A percentile compares a stretch with the other conserved stretches of the same genome.
phyloP scores from a whole-genome alignment of 1,140 invertebrate genomes.

The Dryas iulia region DNA sequence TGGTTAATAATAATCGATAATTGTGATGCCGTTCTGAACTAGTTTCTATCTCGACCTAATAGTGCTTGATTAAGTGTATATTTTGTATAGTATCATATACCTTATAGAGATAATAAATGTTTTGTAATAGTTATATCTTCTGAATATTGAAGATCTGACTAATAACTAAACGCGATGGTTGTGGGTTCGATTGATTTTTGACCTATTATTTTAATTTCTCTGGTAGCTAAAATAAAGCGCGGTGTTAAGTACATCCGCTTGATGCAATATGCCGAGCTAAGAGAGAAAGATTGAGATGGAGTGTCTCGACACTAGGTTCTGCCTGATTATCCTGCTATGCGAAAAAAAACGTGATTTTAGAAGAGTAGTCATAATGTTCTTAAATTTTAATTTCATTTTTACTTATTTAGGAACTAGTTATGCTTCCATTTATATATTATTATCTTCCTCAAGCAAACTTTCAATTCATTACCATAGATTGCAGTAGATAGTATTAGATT shows the following conservation, averaged over 20 bases:
- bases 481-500: background rate
- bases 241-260: too few species aligned
- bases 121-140: background rate
- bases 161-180: background rate
- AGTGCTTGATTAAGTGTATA: constrained; percentile 22
- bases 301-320: background rate
- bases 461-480: too few species aligned
- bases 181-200: too few species aligned
- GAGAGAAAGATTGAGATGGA: background rate
- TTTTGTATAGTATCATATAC: background rate
- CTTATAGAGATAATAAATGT: background rate
- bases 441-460: too few species aligned
- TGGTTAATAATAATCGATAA: constrained; percentile 65
- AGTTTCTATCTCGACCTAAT: constrained; percentile 60
- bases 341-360: background rate
- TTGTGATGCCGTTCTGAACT: constrained; percentile 48
- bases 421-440: too few species aligned
- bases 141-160: background rate
- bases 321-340: too few species aligned
- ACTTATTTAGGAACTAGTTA: too few species aligned
- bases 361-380: too few species aligned
- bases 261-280: too few species aligned
- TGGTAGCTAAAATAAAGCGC: too few species aligned
- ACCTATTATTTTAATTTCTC: too few species aligned
- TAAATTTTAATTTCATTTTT: too few species aligned